A percentile compares a stretch with the other conserved stretches of the same genome.
phyloP scores from a whole-genome alignment of 2,888 invertebrate species.

The Neuroscelio doddi region DNA sequence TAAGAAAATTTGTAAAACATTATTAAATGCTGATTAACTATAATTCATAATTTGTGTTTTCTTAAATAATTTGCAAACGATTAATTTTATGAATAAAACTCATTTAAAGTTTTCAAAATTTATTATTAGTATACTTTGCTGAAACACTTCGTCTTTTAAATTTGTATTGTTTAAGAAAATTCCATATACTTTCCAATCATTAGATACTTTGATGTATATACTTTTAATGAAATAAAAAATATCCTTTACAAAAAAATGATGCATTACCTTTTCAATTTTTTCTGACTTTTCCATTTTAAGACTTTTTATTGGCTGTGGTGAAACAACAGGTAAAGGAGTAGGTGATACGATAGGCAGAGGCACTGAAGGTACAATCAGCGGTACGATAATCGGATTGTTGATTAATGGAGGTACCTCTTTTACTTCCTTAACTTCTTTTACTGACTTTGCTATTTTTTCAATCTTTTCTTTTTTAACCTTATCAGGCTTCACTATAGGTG shows the following conservation, averaged over 20 bases:
- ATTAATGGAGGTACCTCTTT: conserved; percentile 41
- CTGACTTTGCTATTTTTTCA: conserved; percentile 54
- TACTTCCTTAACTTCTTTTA: conserved; percentile 57
- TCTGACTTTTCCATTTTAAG: conserved; percentile 59
- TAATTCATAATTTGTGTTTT: too few species aligned
- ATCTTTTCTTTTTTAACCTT: conserved; percentile 71
- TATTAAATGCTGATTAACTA: too few species aligned
- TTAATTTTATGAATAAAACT: too few species aligned
- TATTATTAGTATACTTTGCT: too few species aligned
- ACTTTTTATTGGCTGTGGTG: conserved; percentile 50
- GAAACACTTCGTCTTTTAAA: too few species aligned
- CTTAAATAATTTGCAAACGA: too few species aligned
- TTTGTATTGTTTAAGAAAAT: too few species aligned
- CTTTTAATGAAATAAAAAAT: background rate
- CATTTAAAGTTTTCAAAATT: too few species aligned
- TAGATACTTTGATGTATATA: background rate
- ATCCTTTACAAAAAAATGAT: too few species aligned
- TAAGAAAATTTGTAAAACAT: too few species aligned
- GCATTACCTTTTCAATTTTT: conserved; percentile 58
- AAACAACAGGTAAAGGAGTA: conserved; percentile 47
- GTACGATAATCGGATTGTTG: conserved; percentile 5
- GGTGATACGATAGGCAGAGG: conserved; percentile 29
- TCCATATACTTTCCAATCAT: background rate
- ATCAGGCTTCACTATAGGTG: conserved; percentile 56
- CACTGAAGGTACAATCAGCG: conserved; percentile 11